phyloP scores from a whole-genome alignment of 1,140 invertebrate species.

The Orchesella cincta region DNA sequence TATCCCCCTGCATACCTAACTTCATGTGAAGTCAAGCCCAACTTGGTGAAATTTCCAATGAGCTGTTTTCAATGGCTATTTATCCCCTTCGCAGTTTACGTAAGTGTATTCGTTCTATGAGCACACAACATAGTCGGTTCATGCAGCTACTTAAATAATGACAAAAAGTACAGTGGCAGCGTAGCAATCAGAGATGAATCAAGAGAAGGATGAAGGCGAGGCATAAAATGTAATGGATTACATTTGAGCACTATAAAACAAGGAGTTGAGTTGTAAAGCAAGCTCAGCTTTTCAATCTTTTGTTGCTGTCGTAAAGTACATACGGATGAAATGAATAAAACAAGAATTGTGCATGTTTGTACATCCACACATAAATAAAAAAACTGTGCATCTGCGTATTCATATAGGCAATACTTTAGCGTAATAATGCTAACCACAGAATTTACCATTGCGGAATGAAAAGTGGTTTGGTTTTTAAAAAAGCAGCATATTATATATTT shows the following conservation, averaged over 20 bases:
- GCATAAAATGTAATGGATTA: constrained; percentile 13
- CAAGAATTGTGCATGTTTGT: background rate
- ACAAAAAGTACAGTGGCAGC: constrained; percentile 6
- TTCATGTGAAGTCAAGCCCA: background rate
- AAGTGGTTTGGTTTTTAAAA: constrained; percentile 13
- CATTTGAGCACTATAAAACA: constrained; percentile 2
- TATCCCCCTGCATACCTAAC: background rate
- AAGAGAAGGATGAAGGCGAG: constrained; percentile 22
- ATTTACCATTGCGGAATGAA: background rate
- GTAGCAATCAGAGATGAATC: constrained; percentile 9
- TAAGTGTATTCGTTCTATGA: too few relatives aligned
- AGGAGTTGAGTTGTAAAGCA: constrained; percentile 23
- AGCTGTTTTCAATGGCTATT: constrained; percentile 23
- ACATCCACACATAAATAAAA: constrained; percentile 16
- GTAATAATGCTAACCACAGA: too few relatives aligned
- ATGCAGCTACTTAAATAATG: too few relatives aligned
- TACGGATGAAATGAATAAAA: background rate
- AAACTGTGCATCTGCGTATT: background rate
- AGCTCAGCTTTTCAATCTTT: background rate
- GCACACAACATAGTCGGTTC: too few relatives aligned
- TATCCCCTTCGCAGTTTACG: too few relatives aligned
- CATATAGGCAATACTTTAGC: background rate
- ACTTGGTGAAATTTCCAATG: constrained; percentile 25
- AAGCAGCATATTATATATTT: background rate
- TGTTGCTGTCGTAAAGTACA: background rate